Base-by-base conservation (phyloP, 2,888 invertebrate genomes). In the Rotaria magnacalcarata region DNA sequence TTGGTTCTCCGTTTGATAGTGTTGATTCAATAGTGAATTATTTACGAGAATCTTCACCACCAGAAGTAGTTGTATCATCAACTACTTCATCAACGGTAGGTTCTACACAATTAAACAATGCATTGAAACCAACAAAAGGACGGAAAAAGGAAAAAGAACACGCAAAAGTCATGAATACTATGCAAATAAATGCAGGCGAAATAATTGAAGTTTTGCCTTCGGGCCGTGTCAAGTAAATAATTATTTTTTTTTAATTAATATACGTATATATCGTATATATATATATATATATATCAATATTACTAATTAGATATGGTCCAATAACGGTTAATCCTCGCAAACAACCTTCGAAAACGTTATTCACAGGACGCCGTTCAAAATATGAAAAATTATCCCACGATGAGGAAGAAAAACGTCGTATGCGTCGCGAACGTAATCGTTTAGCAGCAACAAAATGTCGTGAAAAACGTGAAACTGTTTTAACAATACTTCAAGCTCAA, bases 401-500 rank as follows among this genome's bases (percentile, higher is more conserved):
- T n/a, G 80, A 80, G 47, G 80, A 80, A 80, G 80, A 80, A 80
- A 43, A 24, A 24, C 80, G 80, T 47, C 80, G 80, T 24, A 2
- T 41, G 10, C 24, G 80, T 10, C 80, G 80, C 11, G 80, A 80
- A n/a, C 43, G 80, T 47, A 80, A 80, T 47, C 80, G 80, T 47
- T 4, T 47, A 3, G 80, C 80, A 21, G 80, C 80, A 21, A 80
- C 80, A n/a, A 80, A 80, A 80, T 80, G 80, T 80, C 80, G 80
- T 24, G 80, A 80, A 80, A 80, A 80, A 80, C 80, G 80, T 43
- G 80, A 80, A 80, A 47, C 1, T n/a, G 80, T 80, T 80, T n/a
- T 80, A 24, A 1, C 4, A 24, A 8, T n/a, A 24, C 19, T 80
- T 10, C n/a, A 80, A 47, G 34, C 0, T n/a, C 24, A 80, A 80